Evolutionary conservation across 2,888 invertebrate species (phyloP), one percentile per base, ranked within the genome.

Genomic region (Hypolimnas misippus): DNA sequence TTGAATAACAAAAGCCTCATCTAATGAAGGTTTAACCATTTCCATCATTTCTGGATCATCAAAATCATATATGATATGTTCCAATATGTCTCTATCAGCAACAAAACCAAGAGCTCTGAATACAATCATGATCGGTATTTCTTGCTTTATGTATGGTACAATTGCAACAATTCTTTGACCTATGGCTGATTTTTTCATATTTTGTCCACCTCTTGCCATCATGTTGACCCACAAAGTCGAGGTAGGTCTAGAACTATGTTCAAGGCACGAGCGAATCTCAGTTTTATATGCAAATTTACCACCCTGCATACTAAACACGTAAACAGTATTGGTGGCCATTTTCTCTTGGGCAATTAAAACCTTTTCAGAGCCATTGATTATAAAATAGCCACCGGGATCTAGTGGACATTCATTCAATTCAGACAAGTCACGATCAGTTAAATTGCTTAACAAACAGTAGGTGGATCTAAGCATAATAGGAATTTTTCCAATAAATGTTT

Each of bases 31-130:
- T 84, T 99, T 99, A 0, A 98, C 99, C 99, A 99, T 99, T 94
- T 99, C 99, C 99, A 99, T 99, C 99, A 99, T 99, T 93, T 99
- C 99, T 6, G 98, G 99, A 89, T 99, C 99, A 87, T 99, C 99
- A 90, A 99, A 99, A 83, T 99, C 99, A 84, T 99, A 99, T 77
- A 99, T 99, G 67, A 99, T 99, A 79, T 99, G 99, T 82, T 99
- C 99, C 19, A 99, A 93, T 77, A 99, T 99, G 89, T 99, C 99
- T 78, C 99, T 94, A 89, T 99, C 99, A 7, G 99, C 99, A 46
- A 99, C 99, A 91, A 99, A 99, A 35, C 99, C 99, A 64, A 98
- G 92, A n/a, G 99, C 99, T 82, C 99, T 94, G 84, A 99, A 99
- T 1, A 99, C 99, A 81, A 99, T 98, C 97, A 99, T 99, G 62